These are phyloP conservation scores for Equus przewalskii DNA, from an alignment of 2,113 vertebrate genomes.

Conservation along the genomic window DNA sequence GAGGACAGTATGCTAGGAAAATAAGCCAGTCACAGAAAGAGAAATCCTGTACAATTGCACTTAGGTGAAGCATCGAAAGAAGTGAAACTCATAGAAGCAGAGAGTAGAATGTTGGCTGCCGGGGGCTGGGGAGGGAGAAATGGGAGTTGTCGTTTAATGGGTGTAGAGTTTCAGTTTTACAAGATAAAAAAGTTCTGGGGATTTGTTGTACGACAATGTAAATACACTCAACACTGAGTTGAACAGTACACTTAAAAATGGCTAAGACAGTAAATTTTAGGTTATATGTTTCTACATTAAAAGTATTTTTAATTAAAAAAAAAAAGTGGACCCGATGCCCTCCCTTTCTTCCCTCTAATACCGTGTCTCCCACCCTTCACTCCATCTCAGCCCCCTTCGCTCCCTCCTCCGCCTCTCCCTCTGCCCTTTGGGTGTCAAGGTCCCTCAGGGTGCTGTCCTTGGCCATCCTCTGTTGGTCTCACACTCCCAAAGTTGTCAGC, in stretches of 20 bases:
- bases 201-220: neutral
- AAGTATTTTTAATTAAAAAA: neutral
- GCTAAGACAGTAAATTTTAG: neutral
- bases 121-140: fast-evolving
- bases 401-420: neutral
- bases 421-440: neutral
- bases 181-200: slow-evolving; percentile 2
- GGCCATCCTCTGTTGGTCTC: neutral
- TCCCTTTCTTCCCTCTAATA: neutral
- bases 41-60: neutral
- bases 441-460: neutral
- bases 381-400: neutral
- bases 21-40: slow-evolving; percentile 25
- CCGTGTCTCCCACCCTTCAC: neutral
- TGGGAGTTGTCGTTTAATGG: neutral
- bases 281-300: neutral
- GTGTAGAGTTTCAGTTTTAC: neutral
- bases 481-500: neutral
- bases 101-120: neutral
- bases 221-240: neutral
- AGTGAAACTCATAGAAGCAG: neutral
- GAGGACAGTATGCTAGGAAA: slow-evolving; percentile 14
- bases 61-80: neutral
- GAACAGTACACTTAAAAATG: neutral
- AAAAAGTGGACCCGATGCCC: neutral